These are phyloP conservation scores for Cephus pygmeus DNA, from an alignment of 2,888 invertebrate species.

Conservation along the genomic window DNA sequence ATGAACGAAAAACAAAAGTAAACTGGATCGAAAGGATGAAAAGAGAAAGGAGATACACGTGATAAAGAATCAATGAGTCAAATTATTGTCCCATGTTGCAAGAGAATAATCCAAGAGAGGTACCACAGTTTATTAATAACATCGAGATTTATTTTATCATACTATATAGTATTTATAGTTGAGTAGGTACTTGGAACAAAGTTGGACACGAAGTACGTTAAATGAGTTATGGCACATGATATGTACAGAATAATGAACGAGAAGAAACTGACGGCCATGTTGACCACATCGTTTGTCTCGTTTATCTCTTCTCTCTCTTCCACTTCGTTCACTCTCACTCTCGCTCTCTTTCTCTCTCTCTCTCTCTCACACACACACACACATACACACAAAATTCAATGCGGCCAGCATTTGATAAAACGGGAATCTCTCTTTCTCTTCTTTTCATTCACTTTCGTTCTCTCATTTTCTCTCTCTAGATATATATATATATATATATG, in stretches of 20 bases:
- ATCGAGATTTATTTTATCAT: conserved; percentile 66
- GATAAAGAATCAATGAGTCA: conserved; percentile 9
- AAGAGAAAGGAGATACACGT: neutral
- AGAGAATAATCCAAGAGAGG: neutral
- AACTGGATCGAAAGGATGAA: neutral
- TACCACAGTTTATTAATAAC: conserved; percentile 59
- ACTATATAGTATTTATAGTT: conserved; percentile 63
- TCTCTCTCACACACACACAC: too few relatives aligned
- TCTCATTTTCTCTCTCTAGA: conserved; percentile 7
- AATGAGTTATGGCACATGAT: conserved; percentile 66
- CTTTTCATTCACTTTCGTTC: conserved; percentile 10
- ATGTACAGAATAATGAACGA: conserved; percentile 50
- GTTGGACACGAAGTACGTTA: conserved; percentile 65
- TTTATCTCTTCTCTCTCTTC: conserved; percentile 6
- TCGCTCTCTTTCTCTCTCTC: neutral
- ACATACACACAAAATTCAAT: neutral
- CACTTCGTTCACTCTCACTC: neutral
- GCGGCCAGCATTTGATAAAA: neutral
- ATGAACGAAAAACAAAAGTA: conserved; percentile 4
- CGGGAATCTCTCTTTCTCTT: conserved; percentile 9
- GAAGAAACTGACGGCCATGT: neutral
- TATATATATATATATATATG: conserved; percentile 1
- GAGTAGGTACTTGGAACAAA: conserved; percentile 66
- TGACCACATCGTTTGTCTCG: conserved; percentile 4
- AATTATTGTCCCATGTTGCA: neutral